Percentiles rank a stretch among this genome's conserved stretches.
Conservation (phyloP, 1,140 invertebrate genomes). For the Drosophila prosaltans region DNA sequence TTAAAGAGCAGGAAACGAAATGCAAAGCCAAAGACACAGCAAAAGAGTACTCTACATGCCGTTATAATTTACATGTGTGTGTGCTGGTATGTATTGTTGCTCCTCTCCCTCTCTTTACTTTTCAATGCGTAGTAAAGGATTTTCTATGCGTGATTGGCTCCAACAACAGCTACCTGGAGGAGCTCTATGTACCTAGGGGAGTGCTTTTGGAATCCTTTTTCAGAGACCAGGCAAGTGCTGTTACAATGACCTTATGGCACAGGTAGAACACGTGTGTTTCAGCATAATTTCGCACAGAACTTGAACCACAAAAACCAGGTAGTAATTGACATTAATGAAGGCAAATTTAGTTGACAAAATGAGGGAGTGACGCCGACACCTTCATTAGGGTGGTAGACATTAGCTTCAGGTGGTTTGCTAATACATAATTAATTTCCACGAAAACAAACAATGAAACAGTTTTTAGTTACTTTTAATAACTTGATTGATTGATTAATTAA, state of each 20-base stretch:
- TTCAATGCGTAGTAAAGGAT: background rate
- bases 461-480: too few relatives aligned
- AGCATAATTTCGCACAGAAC: background rate
- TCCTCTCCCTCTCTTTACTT: background rate
- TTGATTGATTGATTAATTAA: too few relatives aligned
- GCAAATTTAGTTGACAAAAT: background rate
- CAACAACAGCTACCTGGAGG: background rate
- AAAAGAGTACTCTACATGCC: too few relatives aligned
- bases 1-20: conserved; percentile 22
- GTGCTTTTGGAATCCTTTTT: background rate
- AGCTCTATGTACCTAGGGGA: background rate
- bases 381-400: too few relatives aligned
- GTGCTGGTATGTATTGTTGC: too few relatives aligned
- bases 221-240: background rate
- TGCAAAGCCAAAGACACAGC: background rate
- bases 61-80: too few relatives aligned
- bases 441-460: too few relatives aligned
- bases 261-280: conserved; percentile 6
- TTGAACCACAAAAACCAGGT: conserved; percentile 16
- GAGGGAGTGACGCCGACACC: too few relatives aligned
- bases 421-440: too few relatives aligned
- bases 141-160: conserved; percentile 1
- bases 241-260: background rate
- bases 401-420: too few relatives aligned
- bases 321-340: conserved; percentile 35